A percentile compares a stretch with the other conserved stretches of the same genome.
Evolutionary conservation across 2,797 vertebrate genomes (phyloP).

Genomic region (Amazona finschi): DNA sequence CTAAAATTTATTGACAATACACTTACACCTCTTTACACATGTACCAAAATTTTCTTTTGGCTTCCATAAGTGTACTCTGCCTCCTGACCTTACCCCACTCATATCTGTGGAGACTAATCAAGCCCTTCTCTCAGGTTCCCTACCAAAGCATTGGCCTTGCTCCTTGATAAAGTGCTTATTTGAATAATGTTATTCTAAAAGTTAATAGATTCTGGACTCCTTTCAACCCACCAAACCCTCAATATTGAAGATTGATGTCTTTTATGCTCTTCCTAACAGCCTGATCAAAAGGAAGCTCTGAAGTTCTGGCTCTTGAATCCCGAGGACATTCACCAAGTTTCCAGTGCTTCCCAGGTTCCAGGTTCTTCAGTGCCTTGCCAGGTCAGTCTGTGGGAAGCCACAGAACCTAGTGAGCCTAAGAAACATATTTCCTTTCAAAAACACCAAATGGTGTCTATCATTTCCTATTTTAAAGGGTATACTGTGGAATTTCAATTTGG

Average conservation of each 20-base stretch:
- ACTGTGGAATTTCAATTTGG: not conserved
- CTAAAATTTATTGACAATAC: not conserved
- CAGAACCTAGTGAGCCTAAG: not conserved
- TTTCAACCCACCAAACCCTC: not conserved
- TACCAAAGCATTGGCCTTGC: not conserved
- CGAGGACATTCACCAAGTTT: not conserved
- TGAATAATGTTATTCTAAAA: not conserved
- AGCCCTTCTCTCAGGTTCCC: not conserved
- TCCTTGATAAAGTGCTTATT: not conserved
- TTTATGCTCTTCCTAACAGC: not conserved
- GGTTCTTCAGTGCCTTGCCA: not conserved
- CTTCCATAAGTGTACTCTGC: not conserved
- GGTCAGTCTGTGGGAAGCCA: not conserved
- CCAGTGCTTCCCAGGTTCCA: not conserved
- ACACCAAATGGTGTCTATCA: not conserved
- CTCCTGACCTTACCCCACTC: not conserved
- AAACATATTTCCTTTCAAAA: not conserved
- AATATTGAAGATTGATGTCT: not conserved
- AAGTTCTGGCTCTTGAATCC: not conserved
- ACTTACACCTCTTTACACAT: not conserved
- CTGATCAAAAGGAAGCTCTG: not conserved
- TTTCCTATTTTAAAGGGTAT: not conserved
- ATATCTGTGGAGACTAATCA: not conserved
- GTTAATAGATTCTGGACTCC: not conserved
- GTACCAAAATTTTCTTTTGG: not conserved